Percentiles rank a stretch among this genome's conserved stretches.
phyloP scores from a whole-genome alignment of 1,140 invertebrate genomes.

The Heliconius nattereri region DNA sequence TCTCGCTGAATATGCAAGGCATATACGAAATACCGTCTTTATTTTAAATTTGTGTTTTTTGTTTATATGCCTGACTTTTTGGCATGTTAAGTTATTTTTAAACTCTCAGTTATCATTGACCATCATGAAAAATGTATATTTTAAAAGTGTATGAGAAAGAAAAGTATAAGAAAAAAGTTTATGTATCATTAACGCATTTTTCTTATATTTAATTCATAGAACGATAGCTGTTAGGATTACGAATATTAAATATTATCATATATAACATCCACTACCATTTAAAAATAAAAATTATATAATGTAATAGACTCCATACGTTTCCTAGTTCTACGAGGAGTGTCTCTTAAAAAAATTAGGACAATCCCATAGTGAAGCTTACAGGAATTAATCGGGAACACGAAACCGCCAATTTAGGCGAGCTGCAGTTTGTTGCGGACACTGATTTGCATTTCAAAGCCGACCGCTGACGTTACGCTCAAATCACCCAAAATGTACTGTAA shows the following conservation, averaged over 20 bases:
- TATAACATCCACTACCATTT: too few relatives aligned
- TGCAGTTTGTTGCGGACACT: constrained; percentile 34
- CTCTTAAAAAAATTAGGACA: background rate
- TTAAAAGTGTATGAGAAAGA: too few relatives aligned
- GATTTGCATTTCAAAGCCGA: constrained; percentile 34
- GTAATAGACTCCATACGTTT: too few relatives aligned
- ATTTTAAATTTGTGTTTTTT: background rate
- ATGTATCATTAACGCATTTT: too few relatives aligned
- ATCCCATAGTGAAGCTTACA: background rate
- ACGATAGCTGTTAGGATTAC: too few relatives aligned
- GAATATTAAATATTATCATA: too few relatives aligned
- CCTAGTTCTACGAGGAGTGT: background rate
- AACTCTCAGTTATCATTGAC: too few relatives aligned
- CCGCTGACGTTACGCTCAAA: constrained; percentile 29
- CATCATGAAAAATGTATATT: too few relatives aligned
- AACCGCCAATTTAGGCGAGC: constrained; percentile 29
- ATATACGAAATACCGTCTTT: background rate
- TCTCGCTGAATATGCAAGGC: constrained; percentile 4
- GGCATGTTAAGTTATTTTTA: background rate
- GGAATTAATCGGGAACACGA: constrained; percentile 30
- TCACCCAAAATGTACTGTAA: background rate
- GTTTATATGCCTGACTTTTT: background rate
- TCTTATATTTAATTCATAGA: too few relatives aligned
- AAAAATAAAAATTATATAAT: too few relatives aligned
- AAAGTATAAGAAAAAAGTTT: too few relatives aligned